These are phyloP conservation scores for Calidris pygmaea DNA, from an alignment of 2,113 vertebrate species.

Conservation along the genomic window DNA sequence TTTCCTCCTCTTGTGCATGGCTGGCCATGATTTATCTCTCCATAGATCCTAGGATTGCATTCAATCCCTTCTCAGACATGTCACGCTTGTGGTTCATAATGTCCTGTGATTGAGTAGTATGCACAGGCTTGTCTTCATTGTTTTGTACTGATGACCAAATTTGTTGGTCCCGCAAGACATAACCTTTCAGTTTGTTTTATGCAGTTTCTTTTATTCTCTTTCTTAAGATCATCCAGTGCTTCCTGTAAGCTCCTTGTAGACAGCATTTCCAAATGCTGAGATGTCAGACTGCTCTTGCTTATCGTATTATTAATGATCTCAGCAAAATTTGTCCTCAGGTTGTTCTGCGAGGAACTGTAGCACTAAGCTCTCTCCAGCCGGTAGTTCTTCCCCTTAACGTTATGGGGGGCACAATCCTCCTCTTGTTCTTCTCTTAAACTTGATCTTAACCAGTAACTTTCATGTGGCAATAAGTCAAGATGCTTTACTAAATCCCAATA, in stretches of 20 bases:
- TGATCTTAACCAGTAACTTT: not conserved
- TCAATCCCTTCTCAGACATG: not conserved
- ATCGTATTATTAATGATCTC: not conserved
- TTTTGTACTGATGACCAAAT: not conserved
- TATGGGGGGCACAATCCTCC: not conserved
- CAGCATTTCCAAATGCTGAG: not conserved
- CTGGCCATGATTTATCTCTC: slow-evolving; percentile 4
- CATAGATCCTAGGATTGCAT: not conserved
- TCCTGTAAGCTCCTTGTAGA: not conserved
- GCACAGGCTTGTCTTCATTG: not conserved
- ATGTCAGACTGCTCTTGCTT: not conserved
- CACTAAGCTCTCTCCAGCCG: not conserved
- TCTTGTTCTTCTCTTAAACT: not conserved
- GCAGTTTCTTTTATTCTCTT: not conserved
- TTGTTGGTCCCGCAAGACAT: not conserved
- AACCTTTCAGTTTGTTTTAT: slow-evolving; percentile 22
- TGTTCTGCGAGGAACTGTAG: not conserved
- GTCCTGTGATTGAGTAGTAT: not conserved
- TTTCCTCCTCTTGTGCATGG: not conserved
- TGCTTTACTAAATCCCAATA: not conserved
- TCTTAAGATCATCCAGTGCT: not conserved
- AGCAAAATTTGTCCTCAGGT: not conserved
- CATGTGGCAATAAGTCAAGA: not conserved
- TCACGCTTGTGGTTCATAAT: not conserved
- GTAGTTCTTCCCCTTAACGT: not conserved